Percentiles rank a stretch among this genome's conserved stretches.
These are phyloP conservation scores for Drosophila pachea DNA, from an alignment of 1,140 invertebrate species.

Conservation along the genomic window DNA sequence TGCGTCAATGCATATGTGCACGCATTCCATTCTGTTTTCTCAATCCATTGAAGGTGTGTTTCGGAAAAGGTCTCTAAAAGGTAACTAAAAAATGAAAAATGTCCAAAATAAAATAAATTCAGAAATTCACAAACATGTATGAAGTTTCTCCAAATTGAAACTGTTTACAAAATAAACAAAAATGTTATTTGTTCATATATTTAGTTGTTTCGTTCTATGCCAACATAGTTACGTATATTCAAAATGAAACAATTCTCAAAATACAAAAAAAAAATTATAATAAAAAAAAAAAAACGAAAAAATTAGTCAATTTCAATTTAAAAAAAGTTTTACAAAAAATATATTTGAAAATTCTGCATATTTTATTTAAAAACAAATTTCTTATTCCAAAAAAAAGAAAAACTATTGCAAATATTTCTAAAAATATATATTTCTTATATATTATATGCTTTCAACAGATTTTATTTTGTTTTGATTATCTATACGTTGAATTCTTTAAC, in stretches of 20 bases:
- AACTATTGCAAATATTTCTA: constrained; percentile 74
- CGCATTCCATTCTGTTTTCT: constrained; percentile 78
- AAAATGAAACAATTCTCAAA: constrained; percentile 63
- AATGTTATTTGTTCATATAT: constrained; percentile 76
- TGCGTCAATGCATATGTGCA: constrained; percentile 80
- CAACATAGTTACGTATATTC: constrained; percentile 53
- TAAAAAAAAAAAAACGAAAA: constrained; percentile 22
- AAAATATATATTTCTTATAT: constrained; percentile 36
- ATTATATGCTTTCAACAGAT: constrained; percentile 46
- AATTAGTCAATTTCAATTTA: constrained; percentile 27
- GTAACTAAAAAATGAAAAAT: constrained; percentile 81
- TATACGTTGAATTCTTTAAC: constrained; percentile 44
- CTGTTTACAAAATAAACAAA: constrained; percentile 65
- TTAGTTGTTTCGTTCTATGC: constrained; percentile 76
- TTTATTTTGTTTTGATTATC: constrained; percentile 42
- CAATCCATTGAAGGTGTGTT: constrained; percentile 86
- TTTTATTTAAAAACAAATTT: constrained; percentile 71
- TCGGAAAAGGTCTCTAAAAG: constrained; percentile 95
- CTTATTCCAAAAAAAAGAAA: constrained; percentile 53
- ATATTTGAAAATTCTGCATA: constrained; percentile 76
- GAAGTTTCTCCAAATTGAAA: constrained; percentile 77
- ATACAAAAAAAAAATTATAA: constrained; percentile 20
- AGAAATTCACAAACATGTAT: constrained; percentile 78
- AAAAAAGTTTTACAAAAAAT: constrained; percentile 32
- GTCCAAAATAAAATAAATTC: constrained; percentile 59